These are phyloP conservation scores for Xenotilapia longispinis DNA, from an alignment of 2,113 vertebrate genomes.

Conservation along the genomic window DNA sequence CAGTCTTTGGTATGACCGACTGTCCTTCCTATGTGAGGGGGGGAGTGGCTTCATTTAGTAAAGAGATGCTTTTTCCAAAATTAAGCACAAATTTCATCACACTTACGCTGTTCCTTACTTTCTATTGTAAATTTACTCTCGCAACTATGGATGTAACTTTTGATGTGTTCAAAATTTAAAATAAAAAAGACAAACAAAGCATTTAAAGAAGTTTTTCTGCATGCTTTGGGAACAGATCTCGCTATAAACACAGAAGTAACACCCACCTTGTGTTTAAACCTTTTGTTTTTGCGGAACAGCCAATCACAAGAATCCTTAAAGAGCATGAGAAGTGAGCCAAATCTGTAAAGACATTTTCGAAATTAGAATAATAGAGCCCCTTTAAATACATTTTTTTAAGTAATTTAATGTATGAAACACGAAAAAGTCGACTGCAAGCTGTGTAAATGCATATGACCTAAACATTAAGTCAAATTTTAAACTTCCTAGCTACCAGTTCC, in stretches of 20 bases:
- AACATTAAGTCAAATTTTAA: background rate
- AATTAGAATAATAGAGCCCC: background rate
- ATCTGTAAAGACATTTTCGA: accelerated
- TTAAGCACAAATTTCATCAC: background rate
- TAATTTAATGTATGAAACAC: background rate
- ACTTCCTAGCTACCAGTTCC: background rate
- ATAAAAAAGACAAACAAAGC: background rate
- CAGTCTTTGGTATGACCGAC: background rate
- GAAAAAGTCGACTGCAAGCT: accelerated
- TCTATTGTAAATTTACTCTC: background rate
- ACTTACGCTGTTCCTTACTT: background rate
- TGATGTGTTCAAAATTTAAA: background rate
- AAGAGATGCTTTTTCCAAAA: background rate
- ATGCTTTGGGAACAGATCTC: background rate
- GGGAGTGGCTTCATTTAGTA: background rate
- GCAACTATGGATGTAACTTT: accelerated
- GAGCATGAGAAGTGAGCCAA: background rate
- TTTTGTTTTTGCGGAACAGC: background rate
- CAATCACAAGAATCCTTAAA: background rate
- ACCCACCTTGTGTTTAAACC: background rate
- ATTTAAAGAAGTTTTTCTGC: accelerated
- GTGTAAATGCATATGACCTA: background rate
- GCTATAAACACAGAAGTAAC: background rate
- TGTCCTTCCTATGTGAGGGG: background rate
- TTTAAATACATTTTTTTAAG: background rate